Conservation (phyloP, 2,113 vertebrate genomes). For the Ictalurus furcatus region DNA sequence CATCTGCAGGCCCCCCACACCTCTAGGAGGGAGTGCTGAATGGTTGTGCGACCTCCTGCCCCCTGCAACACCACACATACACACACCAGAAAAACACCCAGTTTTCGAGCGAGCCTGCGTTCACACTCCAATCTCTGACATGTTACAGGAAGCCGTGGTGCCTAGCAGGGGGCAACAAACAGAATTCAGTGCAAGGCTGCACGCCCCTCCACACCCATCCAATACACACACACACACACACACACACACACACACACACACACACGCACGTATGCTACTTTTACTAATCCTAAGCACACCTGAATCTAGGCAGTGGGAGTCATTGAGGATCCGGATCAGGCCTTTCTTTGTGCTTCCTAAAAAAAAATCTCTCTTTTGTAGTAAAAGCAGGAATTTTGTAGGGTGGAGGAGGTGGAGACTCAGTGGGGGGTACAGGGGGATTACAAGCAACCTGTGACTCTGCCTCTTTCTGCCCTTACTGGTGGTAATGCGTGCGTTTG, state of each 20-base stretch:
- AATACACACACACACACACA: conserved; percentile 15
- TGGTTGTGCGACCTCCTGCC: conserved; percentile 96
- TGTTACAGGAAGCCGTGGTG: conserved; percentile 90
- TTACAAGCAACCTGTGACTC: conserved; percentile 99
- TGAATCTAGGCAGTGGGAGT: conserved; percentile 77
- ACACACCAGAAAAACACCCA: conserved; percentile 47
- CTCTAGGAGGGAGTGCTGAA: conserved; percentile 80
- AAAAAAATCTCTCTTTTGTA: conserved; percentile 50
- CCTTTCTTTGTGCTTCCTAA: conserved; percentile 86
- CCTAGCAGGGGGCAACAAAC: conserved; percentile 88
- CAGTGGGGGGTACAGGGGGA: conserved; percentile 89
- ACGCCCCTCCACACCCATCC: conserved; percentile 57
- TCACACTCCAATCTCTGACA: conserved; percentile 97
- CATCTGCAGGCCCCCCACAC: conserved; percentile 85
- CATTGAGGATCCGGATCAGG: conserved; percentile 82
- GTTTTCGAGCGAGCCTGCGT: conserved; percentile 65
- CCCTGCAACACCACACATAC: conserved; percentile 75
- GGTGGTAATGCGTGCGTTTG: conserved; percentile 76
- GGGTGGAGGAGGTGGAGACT: conserved; percentile 81
- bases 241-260: conserved; percentile 39
- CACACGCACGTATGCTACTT: conserved; percentile 55
- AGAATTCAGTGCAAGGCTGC: conserved; percentile 80
- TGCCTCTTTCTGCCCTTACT: conserved; percentile 99
- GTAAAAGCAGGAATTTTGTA: conserved; percentile 93
- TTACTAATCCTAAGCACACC: conserved; percentile 79